Evolutionary conservation across 2,113 vertebrate species (phyloP).

Genomic region (Formicarius rufipectus): DNA sequence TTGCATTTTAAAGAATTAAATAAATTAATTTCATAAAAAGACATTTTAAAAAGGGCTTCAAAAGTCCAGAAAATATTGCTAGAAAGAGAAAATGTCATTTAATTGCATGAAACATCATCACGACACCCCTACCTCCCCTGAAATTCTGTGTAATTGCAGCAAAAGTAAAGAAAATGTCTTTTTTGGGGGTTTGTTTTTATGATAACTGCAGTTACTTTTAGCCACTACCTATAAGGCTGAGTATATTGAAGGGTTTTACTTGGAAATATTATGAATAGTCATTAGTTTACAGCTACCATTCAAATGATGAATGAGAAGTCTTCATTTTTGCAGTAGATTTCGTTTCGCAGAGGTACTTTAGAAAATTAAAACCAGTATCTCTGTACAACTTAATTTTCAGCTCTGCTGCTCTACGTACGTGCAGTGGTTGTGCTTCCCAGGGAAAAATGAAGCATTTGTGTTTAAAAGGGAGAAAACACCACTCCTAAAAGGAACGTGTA

Average conservation of each 20-base stretch:
- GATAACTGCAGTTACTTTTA: not conserved
- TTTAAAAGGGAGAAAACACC: not conserved
- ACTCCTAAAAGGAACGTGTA: not conserved
- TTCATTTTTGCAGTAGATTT: not conserved
- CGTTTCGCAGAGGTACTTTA: accelerated
- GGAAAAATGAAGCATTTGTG: not conserved
- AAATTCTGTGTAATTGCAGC: not conserved
- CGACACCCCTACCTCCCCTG: not conserved
- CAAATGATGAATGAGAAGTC: not conserved
- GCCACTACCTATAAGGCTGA: not conserved
- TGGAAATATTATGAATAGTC: not conserved
- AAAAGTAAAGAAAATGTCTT: not conserved
- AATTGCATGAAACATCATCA: not conserved
- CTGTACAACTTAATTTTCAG: not conserved
- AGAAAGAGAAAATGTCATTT: not conserved
- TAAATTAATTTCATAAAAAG: not conserved
- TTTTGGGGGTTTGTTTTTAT: not conserved
- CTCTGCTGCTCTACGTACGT: accelerated
- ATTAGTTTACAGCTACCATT: not conserved
- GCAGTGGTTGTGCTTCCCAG: not conserved
- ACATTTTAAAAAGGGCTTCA: not conserved
- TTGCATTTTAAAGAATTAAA: not conserved
- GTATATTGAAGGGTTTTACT: not conserved
- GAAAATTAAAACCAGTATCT: accelerated
- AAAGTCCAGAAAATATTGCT: not conserved